Conservation (phyloP, 2,113 vertebrate genomes). For the Hymenochirus boettgeri region DNA sequence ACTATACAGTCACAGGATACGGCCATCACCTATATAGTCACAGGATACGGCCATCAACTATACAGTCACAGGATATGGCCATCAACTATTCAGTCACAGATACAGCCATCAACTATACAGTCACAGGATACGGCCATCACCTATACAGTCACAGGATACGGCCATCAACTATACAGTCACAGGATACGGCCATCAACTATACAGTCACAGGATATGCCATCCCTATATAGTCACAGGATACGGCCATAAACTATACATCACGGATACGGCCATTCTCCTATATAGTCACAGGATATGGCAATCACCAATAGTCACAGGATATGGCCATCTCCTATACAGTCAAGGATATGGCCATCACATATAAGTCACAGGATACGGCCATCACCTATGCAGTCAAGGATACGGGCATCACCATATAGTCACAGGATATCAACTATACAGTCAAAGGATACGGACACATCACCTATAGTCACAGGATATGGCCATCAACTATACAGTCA, state of each 20-base stretch:
- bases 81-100: constrained; percentile 54
- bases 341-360: too few relatives aligned
- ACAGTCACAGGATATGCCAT: constrained; percentile 61
- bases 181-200: too few relatives aligned
- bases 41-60: constrained; percentile 73
- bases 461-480: too few relatives aligned
- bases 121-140: too few relatives aligned
- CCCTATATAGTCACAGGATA: too few relatives aligned
- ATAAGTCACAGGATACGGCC: too few relatives aligned
- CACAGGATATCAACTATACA: too few relatives aligned
- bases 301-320: constrained; percentile 58
- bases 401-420: constrained; percentile 63
- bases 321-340: constrained; percentile 75
- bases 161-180: constrained; percentile 71
- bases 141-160: constrained; percentile 59
- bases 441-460: too few relatives aligned
- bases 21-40: constrained; percentile 49
- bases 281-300: too few relatives aligned
- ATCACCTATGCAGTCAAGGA: constrained; percentile 54
- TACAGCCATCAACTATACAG: constrained; percentile 70
- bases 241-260: constrained; percentile 46
- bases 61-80: too few relatives aligned
- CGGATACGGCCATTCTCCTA: constrained; percentile 59
- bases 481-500: constrained; percentile 48
- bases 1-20: too few relatives aligned